A percentile compares a stretch with the other conserved stretches of the same genome.
Evolutionary conservation across 2,888 invertebrate species (phyloP).

Genomic region (Caenorhabditis virilis): DNA sequence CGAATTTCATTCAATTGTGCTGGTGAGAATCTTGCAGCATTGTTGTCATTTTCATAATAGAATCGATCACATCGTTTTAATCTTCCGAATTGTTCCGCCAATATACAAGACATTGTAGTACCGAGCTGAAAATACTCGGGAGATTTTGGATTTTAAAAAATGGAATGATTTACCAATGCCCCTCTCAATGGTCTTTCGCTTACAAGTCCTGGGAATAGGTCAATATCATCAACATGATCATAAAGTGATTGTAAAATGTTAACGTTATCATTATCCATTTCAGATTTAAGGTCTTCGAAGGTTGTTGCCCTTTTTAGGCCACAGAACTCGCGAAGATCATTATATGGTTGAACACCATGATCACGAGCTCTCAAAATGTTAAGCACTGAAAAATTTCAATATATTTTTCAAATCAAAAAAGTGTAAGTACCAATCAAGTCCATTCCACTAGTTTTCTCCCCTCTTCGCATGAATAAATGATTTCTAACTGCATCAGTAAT

Average conservation of each 20-base stretch:
- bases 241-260: conserved; percentile 61
- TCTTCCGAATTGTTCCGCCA: conserved; percentile 80
- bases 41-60: conserved; percentile 78
- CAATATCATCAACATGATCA: conserved; percentile 86
- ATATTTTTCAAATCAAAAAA: neutral
- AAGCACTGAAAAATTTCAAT: conserved; percentile 72
- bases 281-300: conserved; percentile 80
- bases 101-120: conserved; percentile 92
- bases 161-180: conserved; percentile 71
- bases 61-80: conserved; percentile 84
- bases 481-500: conserved; percentile 71
- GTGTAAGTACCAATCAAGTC: conserved; percentile 79
- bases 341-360: conserved; percentile 83
- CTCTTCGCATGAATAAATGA: conserved; percentile 86
- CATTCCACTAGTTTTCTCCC: conserved; percentile 87
- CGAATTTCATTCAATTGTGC: conserved; percentile 82
- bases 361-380: conserved; percentile 87
- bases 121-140: conserved; percentile 74
- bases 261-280: conserved; percentile 76
- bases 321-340: conserved; percentile 80
- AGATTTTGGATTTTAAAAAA: neutral
- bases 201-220: conserved; percentile 94
- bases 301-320: conserved; percentile 80
- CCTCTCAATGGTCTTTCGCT: conserved; percentile 81
- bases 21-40: conserved; percentile 65